Evolutionary conservation across 2,797 vertebrate genomes (phyloP).

Genomic region (Danio tinwini): DNA sequence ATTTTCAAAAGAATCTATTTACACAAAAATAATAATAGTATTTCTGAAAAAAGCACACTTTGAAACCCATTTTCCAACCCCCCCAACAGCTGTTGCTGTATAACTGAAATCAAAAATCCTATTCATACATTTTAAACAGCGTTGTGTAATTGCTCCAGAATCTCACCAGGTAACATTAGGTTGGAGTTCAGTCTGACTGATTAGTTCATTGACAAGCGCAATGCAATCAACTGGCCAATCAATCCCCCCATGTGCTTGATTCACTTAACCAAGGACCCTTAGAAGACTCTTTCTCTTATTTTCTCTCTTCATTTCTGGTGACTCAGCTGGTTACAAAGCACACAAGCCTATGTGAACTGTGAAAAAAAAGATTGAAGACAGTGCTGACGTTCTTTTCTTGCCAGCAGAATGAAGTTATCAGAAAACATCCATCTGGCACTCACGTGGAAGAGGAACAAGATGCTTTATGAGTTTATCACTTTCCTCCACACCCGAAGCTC

Average conservation of each 20-base stretch:
- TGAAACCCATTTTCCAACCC: no score
- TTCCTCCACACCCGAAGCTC: slow-evolving; percentile 73
- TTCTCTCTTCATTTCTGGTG: slow-evolving; percentile 20
- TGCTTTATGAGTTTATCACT: slow-evolving; percentile 76
- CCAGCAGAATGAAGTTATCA: slow-evolving; percentile 61
- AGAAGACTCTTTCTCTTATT: background rate
- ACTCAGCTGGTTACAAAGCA: slow-evolving; percentile 37
- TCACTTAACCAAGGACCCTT: slow-evolving; percentile 20
- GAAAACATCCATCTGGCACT: slow-evolving; percentile 74
- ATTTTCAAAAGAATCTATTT: no score
- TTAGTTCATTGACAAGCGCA: slow-evolving; percentile 72
- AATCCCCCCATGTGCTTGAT: slow-evolving; percentile 46
- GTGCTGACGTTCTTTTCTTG: slow-evolving; percentile 4
- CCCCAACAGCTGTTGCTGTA: no score
- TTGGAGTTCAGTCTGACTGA: slow-evolving; percentile 74
- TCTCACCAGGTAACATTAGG: slow-evolving; percentile 60
- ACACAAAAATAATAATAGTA: no score
- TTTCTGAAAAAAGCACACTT: no score
- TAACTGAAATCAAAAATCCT: no score
- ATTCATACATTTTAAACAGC: no score
- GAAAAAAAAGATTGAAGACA: background rate
- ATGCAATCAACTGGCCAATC: slow-evolving; percentile 69
- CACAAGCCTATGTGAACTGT: background rate
- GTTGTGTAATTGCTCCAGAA: slow-evolving; percentile 61
- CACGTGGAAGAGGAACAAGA: slow-evolving; percentile 68